A percentile compares a stretch with the other conserved stretches of the same genome.
phyloP scores from a whole-genome alignment of 1,140 invertebrate genomes.

The Meloidogyne exigua region DNA sequence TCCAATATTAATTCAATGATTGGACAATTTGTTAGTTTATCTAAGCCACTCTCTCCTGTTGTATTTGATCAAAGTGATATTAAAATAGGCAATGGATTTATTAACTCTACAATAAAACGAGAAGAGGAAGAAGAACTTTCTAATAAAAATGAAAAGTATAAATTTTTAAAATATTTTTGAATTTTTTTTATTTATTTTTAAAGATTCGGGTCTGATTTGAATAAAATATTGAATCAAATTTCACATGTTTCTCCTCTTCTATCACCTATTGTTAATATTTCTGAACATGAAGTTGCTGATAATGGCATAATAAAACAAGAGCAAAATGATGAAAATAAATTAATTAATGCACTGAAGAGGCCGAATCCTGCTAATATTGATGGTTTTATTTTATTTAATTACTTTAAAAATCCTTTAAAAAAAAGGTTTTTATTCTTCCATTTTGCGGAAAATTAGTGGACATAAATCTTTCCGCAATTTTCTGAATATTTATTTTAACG shows the following conservation, averaged over 20 bases:
- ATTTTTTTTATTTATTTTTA: no score
- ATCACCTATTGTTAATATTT: conserved; percentile 26
- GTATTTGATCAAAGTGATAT: neutral
- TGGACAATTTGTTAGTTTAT: conserved; percentile 24
- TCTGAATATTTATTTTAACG: no score
- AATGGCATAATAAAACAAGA: neutral
- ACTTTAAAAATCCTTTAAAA: neutral
- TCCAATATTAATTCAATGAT: conserved; percentile 14
- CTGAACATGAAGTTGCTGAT: no score
- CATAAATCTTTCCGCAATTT: no score
- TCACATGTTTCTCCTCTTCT: conserved; percentile 26
- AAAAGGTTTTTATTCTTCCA: neutral
- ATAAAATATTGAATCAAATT: conserved; percentile 28
- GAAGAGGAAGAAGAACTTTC: neutral
- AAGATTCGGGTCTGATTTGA: no score
- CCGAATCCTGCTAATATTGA: neutral
- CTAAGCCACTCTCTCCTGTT: conserved; percentile 25
- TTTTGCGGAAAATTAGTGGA: no score
- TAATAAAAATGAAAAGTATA: conserved; percentile 21
- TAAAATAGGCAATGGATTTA: neutral
- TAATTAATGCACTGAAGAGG: neutral
- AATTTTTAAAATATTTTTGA: neutral
- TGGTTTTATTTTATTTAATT: neutral
- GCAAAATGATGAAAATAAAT: neutral
- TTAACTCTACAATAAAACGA: no score